A percentile compares a stretch with the other conserved stretches of the same genome.
Conservation (phyloP, 2,797 vertebrate species). For the Cyclura pinguis region DNA sequence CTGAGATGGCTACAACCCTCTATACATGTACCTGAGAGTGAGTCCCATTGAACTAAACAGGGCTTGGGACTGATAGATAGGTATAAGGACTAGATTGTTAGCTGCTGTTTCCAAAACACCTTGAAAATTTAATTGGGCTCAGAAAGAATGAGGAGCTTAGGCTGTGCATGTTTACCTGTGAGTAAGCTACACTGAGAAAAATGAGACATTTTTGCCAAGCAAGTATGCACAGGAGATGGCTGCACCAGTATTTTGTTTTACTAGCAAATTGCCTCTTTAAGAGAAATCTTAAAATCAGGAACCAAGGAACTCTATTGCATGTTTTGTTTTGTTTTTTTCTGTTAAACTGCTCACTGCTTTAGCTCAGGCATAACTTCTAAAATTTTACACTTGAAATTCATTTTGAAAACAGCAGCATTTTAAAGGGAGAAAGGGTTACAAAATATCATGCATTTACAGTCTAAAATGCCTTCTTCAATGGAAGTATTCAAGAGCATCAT, state of each 20-base stretch:
- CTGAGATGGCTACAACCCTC: too few species aligned
- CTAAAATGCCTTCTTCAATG: constrained; percentile 94
- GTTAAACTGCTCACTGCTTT: neutral
- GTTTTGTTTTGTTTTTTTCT: neutral
- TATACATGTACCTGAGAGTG: neutral
- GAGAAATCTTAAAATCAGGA: neutral
- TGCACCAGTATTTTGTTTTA: neutral
- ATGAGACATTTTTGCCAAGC: neutral
- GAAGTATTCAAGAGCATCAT: constrained; percentile 99
- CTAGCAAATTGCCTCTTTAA: neutral
- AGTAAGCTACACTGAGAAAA: neutral
- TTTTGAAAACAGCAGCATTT: neutral
- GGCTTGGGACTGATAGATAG: neutral
- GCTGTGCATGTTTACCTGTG: neutral
- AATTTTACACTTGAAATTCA: neutral
- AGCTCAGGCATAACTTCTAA: neutral
- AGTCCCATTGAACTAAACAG: neutral
- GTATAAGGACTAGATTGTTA: neutral
- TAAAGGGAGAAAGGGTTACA: neutral
- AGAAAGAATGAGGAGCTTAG: neutral
- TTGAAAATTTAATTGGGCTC: neutral
- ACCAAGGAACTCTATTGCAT: neutral
- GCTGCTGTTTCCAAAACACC: neutral
- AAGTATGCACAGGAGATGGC: neutral
- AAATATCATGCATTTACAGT: constrained; percentile 88